These are phyloP conservation scores for Crocidura indochinensis DNA, from an alignment of 2,797 vertebrate genomes.

Conservation along the genomic window DNA sequence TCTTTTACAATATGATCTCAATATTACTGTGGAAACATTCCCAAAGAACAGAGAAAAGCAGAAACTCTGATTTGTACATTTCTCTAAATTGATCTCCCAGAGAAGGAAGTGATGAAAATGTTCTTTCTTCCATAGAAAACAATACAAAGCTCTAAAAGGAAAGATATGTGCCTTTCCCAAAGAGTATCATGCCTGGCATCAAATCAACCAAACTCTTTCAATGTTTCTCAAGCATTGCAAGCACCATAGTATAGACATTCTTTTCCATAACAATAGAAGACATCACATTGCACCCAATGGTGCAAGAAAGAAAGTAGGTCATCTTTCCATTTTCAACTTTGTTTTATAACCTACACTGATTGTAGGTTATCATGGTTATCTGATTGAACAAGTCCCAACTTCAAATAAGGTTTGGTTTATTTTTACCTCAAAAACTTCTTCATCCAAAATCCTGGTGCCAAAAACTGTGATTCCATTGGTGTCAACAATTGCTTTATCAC, in stretches of 20 bases:
- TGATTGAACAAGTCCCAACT: conserved; percentile 19
- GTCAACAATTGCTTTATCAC: conserved; percentile 93
- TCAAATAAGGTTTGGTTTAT: background rate
- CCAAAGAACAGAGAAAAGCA: conserved; percentile 19
- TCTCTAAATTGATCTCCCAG: conserved; percentile 56
- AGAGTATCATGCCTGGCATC: conserved; percentile 67
- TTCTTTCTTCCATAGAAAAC: conserved; percentile 64
- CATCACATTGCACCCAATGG: conserved; percentile 50
- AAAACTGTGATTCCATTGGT: conserved; percentile 96
- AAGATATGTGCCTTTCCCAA: conserved; percentile 40
- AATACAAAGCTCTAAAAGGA: conserved; percentile 30
- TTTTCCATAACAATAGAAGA: conserved; percentile 64
- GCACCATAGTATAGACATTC: conserved; percentile 41
- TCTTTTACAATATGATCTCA: conserved; percentile 26
- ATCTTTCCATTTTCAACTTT: conserved; percentile 38
- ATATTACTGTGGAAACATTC: background rate
- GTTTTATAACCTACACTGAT: background rate
- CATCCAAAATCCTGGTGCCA: conserved; percentile 96
- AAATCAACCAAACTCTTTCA: conserved; percentile 63
- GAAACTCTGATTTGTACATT: conserved; percentile 6
- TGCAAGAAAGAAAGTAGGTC: conserved; percentile 72
- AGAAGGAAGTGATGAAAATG: conserved; percentile 56
- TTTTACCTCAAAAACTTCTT: conserved; percentile 97
- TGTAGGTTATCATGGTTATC: background rate
- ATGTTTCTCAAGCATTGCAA: background rate